Evolutionary conservation across 2,113 vertebrate species (phyloP).

Genomic region (Aepyceros melampus): DNA sequence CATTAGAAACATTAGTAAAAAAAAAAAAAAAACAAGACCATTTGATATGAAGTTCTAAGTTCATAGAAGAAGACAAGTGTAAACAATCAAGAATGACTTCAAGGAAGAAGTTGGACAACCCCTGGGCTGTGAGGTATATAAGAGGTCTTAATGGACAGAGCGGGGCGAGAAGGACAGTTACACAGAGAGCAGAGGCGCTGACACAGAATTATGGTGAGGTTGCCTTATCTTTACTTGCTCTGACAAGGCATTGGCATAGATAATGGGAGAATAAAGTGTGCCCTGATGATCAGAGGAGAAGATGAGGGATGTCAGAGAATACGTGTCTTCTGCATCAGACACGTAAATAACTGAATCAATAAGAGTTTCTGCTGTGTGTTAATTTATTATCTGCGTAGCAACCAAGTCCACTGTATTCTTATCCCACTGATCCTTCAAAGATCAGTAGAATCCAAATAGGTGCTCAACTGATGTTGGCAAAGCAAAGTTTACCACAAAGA

Average conservation of each 20-base stretch:
- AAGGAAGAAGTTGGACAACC: neutral
- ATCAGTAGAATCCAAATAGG: neutral
- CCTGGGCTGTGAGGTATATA: neutral
- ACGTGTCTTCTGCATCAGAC: neutral
- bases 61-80: neutral
- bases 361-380: neutral
- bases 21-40: neutral
- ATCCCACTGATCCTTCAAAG: neutral
- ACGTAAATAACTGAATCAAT: slow-evolving; percentile 16
- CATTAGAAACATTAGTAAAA: neutral
- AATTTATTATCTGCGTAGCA: neutral
- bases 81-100: neutral
- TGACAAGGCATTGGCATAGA: neutral
- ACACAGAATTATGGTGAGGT: neutral
- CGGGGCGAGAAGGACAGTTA: neutral
- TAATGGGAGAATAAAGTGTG: neutral
- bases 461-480: neutral
- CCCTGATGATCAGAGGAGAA: neutral
- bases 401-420: neutral
- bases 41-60: neutral
- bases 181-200: neutral
- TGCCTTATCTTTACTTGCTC: neutral
- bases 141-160: neutral
- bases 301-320: neutral
- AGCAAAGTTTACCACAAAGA: neutral